Percentiles rank a stretch among this genome's conserved stretches.
Evolutionary conservation across 2,888 invertebrate genomes (phyloP).

Genomic region (Tenthredo amoena): DNA sequence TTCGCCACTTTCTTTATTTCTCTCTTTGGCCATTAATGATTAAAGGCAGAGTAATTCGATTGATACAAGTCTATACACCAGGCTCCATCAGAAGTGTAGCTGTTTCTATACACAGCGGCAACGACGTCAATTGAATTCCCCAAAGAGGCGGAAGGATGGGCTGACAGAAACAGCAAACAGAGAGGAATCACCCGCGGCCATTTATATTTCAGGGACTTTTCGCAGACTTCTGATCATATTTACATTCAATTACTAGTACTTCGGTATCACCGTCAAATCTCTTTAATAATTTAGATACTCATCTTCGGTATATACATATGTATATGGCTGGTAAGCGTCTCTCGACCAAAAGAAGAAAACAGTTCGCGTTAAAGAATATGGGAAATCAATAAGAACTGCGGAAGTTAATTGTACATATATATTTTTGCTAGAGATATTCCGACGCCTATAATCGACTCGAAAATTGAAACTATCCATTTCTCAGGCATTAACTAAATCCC

Average conservation of each 20-base stretch:
- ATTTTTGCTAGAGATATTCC: not conserved
- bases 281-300: conserved; percentile 56
- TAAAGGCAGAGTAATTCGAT: conserved; percentile 49
- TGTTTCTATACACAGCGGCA: conserved; percentile 39
- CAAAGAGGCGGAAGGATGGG: conserved; percentile 45
- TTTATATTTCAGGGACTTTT: conserved; percentile 69
- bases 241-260: conserved; percentile 68
- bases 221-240: conserved; percentile 69
- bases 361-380: not conserved
- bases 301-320: conserved; percentile 54
- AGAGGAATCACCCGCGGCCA: conserved; percentile 63
- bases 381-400: not conserved
- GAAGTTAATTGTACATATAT: not conserved
- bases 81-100: conserved; percentile 28
- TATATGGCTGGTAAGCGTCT: not conserved
- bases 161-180: conserved; percentile 54
- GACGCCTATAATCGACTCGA: not conserved
- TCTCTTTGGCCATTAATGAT: conserved; percentile 46
- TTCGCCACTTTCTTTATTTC: conserved; percentile 25
- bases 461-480: conserved; percentile 44
- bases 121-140: conserved; percentile 52
- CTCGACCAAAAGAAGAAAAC: not conserved
- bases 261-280: conserved; percentile 38
- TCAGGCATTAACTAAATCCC: conserved; percentile 61
- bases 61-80: conserved; percentile 34